These are phyloP conservation scores for Lamellibrachia satsuma DNA, from an alignment of 2,888 invertebrate genomes.

Conservation along the genomic window DNA sequence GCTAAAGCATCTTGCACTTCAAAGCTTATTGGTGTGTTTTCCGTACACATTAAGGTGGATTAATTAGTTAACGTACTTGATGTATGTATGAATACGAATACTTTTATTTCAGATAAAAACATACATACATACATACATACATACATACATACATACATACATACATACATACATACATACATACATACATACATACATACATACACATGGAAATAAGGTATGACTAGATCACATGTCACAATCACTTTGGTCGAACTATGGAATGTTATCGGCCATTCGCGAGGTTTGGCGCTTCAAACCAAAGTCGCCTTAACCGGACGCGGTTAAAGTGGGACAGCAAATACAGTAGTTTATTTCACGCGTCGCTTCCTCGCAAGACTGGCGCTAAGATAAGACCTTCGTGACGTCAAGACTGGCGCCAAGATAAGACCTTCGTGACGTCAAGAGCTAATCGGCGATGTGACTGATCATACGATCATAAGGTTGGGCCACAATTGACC, in stretches of 20 bases:
- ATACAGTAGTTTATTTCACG: neutral
- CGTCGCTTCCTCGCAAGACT: neutral
- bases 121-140: no score
- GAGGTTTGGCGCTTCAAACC: neutral
- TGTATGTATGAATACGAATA: no score
- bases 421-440: neutral
- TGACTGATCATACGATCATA: neutral
- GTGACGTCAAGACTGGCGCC: neutral
- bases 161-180: no score
- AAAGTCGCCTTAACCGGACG: neutral
- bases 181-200: neutral
- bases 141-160: no score
- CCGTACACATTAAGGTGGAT: no score
- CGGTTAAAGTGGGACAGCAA: neutral
- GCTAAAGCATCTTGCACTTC: no score
- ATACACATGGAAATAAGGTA: neutral
- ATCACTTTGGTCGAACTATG: neutral
- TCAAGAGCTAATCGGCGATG: neutral
- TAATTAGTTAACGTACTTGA: no score
- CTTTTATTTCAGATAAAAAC: no score
- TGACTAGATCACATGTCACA: no score
- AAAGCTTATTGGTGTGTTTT: no score
- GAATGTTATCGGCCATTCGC: neutral
- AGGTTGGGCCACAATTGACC: neutral
- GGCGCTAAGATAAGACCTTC: neutral